These are phyloP conservation scores for Agapostemon virescens DNA, from an alignment of 2,888 invertebrate genomes.

Conservation along the genomic window DNA sequence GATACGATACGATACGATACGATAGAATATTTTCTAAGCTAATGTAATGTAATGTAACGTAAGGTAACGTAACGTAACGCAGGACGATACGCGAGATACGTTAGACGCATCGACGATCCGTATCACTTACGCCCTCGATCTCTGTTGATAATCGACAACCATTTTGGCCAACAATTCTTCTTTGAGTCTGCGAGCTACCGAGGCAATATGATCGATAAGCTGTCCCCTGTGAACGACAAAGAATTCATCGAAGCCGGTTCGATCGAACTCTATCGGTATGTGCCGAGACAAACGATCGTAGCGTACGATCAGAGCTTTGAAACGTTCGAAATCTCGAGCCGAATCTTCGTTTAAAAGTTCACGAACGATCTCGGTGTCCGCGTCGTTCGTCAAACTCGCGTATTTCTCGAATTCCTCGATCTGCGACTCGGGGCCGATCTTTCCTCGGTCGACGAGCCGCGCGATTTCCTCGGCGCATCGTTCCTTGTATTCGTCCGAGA, in stretches of 20 bases:
- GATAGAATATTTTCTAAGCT: too few species aligned
- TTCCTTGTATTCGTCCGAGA: slow-evolving; percentile 86
- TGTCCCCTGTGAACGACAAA: slow-evolving; percentile 92
- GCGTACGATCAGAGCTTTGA: slow-evolving; percentile 83
- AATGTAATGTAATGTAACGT: too few species aligned
- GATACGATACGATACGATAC: background rate
- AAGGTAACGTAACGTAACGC: too few species aligned
- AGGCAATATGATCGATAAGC: slow-evolving; percentile 87
- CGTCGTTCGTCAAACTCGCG: slow-evolving; percentile 88
- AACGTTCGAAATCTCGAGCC: slow-evolving; percentile 84
- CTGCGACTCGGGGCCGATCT: slow-evolving; percentile 87
- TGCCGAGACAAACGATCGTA: slow-evolving; percentile 85
- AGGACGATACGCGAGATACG: too few species aligned
- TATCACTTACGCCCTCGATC: slow-evolving; percentile 86
- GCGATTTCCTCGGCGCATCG: slow-evolving; percentile 84
- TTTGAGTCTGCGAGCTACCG: slow-evolving; percentile 86
- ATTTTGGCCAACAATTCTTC: slow-evolving; percentile 87
- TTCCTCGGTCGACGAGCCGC: slow-evolving; percentile 86
- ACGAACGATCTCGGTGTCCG: slow-evolving; percentile 81
- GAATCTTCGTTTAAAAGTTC: slow-evolving; percentile 85
- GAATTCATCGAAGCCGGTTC: slow-evolving; percentile 89
- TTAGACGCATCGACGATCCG: too few species aligned
- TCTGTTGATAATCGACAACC: slow-evolving; percentile 89
- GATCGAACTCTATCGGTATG: slow-evolving; percentile 83
- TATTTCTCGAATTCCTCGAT: slow-evolving; percentile 91